Conservation (phyloP, 1,140 invertebrate species). For the Hydropsyche tenuis region DNA sequence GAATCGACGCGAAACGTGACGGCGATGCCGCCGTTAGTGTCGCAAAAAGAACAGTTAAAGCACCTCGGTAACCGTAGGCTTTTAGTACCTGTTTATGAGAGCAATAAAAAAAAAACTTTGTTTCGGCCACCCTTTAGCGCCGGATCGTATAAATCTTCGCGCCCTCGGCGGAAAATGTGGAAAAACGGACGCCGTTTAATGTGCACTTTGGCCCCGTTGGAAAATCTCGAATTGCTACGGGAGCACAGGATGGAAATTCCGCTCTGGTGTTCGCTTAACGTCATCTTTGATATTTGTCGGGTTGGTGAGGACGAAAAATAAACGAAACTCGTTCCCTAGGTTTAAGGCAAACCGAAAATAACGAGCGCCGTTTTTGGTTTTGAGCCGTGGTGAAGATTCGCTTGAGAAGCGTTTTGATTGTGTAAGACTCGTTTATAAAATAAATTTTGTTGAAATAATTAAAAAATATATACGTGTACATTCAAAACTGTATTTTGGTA, state of each 20-base stretch:
- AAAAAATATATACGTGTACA: too few species aligned
- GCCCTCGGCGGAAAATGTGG: background rate
- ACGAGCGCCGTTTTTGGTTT: too few species aligned
- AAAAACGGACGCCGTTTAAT: constrained; percentile 22
- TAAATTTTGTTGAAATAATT: too few species aligned
- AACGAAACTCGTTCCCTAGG: too few species aligned
- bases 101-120: constrained; percentile 29
- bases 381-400: too few species aligned
- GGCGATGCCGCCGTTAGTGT: background rate
- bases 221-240: constrained; percentile 16
- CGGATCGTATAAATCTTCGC: background rate
- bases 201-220: constrained; percentile 22
- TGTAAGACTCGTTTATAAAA: too few species aligned
- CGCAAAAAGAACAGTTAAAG: constrained; percentile 13
- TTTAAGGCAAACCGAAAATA: too few species aligned
- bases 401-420: too few species aligned
- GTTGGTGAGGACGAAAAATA: too few species aligned
- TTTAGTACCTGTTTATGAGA: constrained; percentile 37
- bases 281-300: too few species aligned
- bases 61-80: constrained; percentile 11
- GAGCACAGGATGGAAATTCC: constrained; percentile 5
- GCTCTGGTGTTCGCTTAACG: background rate
- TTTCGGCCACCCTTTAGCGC: constrained; percentile 22
- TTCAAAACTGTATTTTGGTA: too few species aligned
- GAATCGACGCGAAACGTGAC: background rate